Evolutionary conservation across 2,888 invertebrate genomes (phyloP), one percentile per base, ranked within the genome.

Genomic region (Malthinus flaveolus): DNA sequence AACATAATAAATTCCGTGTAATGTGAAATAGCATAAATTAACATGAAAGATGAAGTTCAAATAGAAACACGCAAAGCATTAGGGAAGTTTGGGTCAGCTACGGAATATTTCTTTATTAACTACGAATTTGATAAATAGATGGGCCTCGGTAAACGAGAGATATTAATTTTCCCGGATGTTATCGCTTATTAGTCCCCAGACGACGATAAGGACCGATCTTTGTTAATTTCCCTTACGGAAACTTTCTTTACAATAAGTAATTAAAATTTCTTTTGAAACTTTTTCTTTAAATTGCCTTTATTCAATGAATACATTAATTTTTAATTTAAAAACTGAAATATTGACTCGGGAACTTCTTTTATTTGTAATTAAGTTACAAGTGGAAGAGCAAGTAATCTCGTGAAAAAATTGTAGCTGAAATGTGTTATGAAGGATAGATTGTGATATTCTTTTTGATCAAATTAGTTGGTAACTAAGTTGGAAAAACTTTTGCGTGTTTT

Each of bases 151-250:
- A 63, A 55, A 52, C 58, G 49, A 31, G 37, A 50, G 56, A 61
- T 63, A 64, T 64, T 61, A 67, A 66, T 67, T 63, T 52, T 51
- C 57, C 49, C 33, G 56, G 64, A 62, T 66, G 61, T 59, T 65
- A 65, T 66, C 66, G 59, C 61, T 66, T 63, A 66, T 60, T 52
- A 46, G 50, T 59, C 71, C 63, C 68, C 23, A 11, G 67, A 57
- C 69, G 53, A 35, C 61, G 60, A 67, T 65, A 61, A 61, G 63
- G 61, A 56, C 60, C 61, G 56, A 62, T 58, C 62, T 63, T 68
- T 68, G 64, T 67, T 70, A 68, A 70, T 69, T 69, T 70, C 64
- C 68, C 68, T 63, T 65, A 68, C 69, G 68, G 68, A 68, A 65
- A 61, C 65, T 70, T 66, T 66, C 68, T 69, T 67, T 63, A 63